phyloP scores from a whole-genome alignment of 2,113 vertebrate genomes.

The Podocnemis expansa region DNA sequence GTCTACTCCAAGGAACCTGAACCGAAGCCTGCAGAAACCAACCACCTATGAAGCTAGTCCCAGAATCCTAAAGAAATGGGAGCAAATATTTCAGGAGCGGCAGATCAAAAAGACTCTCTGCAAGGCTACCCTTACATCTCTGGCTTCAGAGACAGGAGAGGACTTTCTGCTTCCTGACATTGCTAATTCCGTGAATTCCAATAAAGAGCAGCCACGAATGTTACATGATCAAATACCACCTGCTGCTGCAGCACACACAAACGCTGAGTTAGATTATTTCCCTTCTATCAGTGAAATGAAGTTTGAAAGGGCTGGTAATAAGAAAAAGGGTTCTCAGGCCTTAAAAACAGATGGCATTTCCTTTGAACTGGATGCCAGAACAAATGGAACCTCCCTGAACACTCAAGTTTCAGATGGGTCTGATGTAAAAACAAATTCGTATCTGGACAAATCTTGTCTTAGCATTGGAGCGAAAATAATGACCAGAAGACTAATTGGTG shows the following conservation, averaged over 20 bases:
- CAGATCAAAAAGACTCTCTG: constrained; percentile 87
- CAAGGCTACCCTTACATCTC: constrained; percentile 88
- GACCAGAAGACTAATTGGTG: constrained; percentile 19
- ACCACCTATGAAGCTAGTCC: constrained; percentile 93
- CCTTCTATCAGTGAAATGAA: constrained; percentile 64
- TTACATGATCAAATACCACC: constrained; percentile 17
- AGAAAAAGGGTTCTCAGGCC: constrained; percentile 30
- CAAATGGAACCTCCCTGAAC: background rate
- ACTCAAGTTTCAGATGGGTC: constrained; percentile 14
- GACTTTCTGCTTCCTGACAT: constrained; percentile 6
- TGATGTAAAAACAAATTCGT: background rate
- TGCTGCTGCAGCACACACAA: background rate
- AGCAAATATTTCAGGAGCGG: constrained; percentile 93
- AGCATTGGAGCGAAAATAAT: constrained; percentile 34
- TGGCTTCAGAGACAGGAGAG: constrained; percentile 64
- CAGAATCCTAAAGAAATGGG: constrained; percentile 92
- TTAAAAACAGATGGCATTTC: background rate
- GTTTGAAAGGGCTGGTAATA: background rate
- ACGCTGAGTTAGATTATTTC: constrained; percentile 50
- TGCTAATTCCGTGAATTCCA: background rate
- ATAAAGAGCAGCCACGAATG: constrained; percentile 56
- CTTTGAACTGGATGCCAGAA: background rate
- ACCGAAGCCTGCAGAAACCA: constrained; percentile 85
- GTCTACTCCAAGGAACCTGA: constrained; percentile 94
- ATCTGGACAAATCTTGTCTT: constrained; percentile 61